Evolutionary conservation across 2,113 vertebrate genomes (phyloP), one percentile per base, ranked within the genome.

Genomic region (Archilochus colubris): DNA sequence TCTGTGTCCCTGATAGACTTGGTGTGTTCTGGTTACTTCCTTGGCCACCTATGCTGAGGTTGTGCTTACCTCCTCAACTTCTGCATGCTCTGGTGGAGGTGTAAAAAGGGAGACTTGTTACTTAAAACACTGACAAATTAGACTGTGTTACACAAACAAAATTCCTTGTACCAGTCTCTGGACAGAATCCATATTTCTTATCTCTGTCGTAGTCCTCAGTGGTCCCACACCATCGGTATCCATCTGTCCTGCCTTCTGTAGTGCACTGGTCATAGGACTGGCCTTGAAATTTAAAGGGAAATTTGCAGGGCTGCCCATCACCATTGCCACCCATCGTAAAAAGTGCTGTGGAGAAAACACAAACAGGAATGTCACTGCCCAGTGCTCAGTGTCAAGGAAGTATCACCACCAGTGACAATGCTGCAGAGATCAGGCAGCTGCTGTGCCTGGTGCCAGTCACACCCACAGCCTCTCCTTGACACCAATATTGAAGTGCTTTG

Each of bases 201-300:
- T 99, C 99, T 0, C 96, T 96, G n/a, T 99, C 99, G 0, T 99
- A 99, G 97, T 99, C 97, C 44, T 99, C 99, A 0, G 99, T 99
- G 76, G 99, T 99, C 55, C 98, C 98, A 63, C 99, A 99, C 99
- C 99, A 99, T 54, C 99, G 98, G 92, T 99, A 99, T 16, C 99
- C 99, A 5, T 99, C 99, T 5, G 98, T 98, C 66, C 99, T 98
- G 81, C 99, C 99, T 88, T 98, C 92, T 0, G 99, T 99, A 72
- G 99, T 99, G 90, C 99, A 99, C 86, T 98, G 91, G 28, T 99
- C 96, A 15, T 98, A 99, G 78, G 97, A 98, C 0, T 98, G 98
- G 36, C 98, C 98, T 95, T 99, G 98, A 89, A 99, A 99, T 58
- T 96, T 99, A 97, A 99, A 99, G 43, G 99, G 99, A 81, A 99